phyloP scores from a whole-genome alignment of 2,888 invertebrate species.

The Cordylochernes scorpioides region DNA sequence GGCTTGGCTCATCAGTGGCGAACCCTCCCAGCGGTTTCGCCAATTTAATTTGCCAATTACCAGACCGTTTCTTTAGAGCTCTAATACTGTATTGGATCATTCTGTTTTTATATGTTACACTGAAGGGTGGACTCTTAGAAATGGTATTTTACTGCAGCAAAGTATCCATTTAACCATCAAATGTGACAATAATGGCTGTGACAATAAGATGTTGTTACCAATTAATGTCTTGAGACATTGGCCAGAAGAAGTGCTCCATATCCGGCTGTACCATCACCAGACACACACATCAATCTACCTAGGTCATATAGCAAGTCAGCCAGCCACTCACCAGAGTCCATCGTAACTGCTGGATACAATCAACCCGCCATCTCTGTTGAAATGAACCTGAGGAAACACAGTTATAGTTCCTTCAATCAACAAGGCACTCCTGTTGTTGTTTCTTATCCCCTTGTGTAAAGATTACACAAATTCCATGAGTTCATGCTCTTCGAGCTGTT shows the following conservation, averaged over 20 bases:
- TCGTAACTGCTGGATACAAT: constrained; percentile 98
- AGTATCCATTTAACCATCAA: not conserved
- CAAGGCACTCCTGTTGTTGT: not conserved
- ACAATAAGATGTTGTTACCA: constrained; percentile 21
- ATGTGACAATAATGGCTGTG: not conserved
- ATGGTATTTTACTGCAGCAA: not conserved
- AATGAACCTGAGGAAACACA: constrained; percentile 35
- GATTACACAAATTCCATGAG: too few relatives aligned
- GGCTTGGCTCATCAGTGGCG: too few relatives aligned
- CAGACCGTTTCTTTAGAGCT: too few relatives aligned
- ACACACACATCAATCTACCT: constrained; percentile 3
- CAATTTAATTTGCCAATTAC: too few relatives aligned
- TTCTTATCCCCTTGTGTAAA: too few relatives aligned
- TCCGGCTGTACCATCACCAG: constrained; percentile 40
- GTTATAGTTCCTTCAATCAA: not conserved
- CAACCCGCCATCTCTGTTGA: constrained; percentile 89
- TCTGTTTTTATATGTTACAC: too few relatives aligned
- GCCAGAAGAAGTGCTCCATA: constrained; percentile 97
- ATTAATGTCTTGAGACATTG: constrained; percentile 96
- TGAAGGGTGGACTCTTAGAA: too few relatives aligned
- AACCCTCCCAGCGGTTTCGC: too few relatives aligned
- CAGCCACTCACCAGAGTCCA: constrained; percentile 51
- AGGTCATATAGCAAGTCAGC: constrained; percentile 5
- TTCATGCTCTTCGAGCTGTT: too few relatives aligned
- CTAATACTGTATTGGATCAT: too few relatives aligned